A percentile compares a stretch with the other conserved stretches of the same genome.
Conservation (phyloP, 2,797 vertebrate genomes). For the Gymnopithys bicolor region DNA sequence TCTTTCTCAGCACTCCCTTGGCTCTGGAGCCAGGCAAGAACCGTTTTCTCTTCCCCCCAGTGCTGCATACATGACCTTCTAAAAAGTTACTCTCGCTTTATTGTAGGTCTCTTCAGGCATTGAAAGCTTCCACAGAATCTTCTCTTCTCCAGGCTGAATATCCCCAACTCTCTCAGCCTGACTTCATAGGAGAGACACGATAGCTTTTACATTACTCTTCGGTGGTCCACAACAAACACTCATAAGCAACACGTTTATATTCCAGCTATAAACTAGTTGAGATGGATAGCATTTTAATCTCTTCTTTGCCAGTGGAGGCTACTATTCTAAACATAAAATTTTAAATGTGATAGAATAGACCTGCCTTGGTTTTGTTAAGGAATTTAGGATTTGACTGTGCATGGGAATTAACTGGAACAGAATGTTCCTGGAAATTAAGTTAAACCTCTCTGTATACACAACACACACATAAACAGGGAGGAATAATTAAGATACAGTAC, state of each 20-base stretch:
- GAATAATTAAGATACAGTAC: background rate
- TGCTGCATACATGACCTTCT: too few relatives aligned
- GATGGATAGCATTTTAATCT: conserved; percentile 33
- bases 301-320: background rate
- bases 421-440: conserved; percentile 4
- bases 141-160: background rate
- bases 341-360: background rate
- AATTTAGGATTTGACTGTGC: background rate
- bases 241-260: background rate
- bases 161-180: background rate
- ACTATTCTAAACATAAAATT: background rate
- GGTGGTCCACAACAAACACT: background rate
- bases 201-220: background rate
- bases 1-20: too few relatives aligned
- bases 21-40: too few relatives aligned
- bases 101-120: background rate
- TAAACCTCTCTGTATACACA: background rate
- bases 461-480: background rate
- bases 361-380: background rate
- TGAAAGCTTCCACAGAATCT: background rate
- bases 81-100: background rate
- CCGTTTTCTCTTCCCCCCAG: too few relatives aligned
- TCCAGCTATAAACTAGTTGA: background rate
- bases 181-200: background rate
- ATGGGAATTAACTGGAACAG: background rate